Evolutionary conservation across 2,888 invertebrate species (phyloP), one percentile per base, ranked within the genome.

Genomic region (Rhorus exstirpatorius): DNA sequence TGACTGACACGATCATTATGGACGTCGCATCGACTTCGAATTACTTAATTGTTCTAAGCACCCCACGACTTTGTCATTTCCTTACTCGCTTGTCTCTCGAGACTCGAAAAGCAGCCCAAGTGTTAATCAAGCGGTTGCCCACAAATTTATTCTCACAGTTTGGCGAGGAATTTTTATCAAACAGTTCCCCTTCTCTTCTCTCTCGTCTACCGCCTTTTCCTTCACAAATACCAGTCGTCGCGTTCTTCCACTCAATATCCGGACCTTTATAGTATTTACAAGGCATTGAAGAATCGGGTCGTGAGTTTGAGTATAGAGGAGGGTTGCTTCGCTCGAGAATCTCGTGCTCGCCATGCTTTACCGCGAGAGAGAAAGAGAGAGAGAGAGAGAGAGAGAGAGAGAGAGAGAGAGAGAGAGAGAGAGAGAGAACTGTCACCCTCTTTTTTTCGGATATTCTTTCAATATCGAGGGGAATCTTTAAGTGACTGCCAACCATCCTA

Each of bases 381-480:
- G 38, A 38, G 38, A 38, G 10, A 31, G 31, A 31, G 31, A 82
- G 76, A 78, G 12, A 19, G 70, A 74, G 58, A 79, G 65, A 70
- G 85, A 82, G 76, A 78, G 86, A 84, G 77, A 76, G 58, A 75
- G 68, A 81, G 74, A 77, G n/a, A 82, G 76, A 78, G 86, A 84
- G 77, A 76, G 58, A 75, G 68, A 81, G 74, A 77, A 76, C 72
- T 78, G 84, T 86, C 86, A 84, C 87, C 90, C 88, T 89, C 86
- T 88, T 89, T 46, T 70, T 44, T 90, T 90, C 90, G 91, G 91
- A 92, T 92, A 92, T 92, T 92, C 92, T 92, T 93, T 92, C 92
- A 91, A 93, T 93, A 93, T 93, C 92, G 93, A 93, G 92, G 93
- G 92, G 93, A 92, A 93, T 92, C 92, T 93, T 92, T 93, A 93